phyloP scores from a whole-genome alignment of 2,888 invertebrate genomes.

The Cordylochernes scorpioides region DNA sequence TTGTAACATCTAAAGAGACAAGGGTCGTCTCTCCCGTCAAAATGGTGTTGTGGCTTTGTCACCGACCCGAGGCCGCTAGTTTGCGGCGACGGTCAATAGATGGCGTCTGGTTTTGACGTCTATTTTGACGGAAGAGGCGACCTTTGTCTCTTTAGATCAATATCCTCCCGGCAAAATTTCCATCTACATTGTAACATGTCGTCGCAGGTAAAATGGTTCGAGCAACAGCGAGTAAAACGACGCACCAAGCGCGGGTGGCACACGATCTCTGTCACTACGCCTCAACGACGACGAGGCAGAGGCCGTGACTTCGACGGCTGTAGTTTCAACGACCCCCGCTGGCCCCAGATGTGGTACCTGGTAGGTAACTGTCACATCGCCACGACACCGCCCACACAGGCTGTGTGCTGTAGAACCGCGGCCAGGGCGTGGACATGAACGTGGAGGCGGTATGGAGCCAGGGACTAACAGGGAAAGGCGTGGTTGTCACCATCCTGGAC shows the following conservation, averaged over 20 bases:
- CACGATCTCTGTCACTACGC: conserved; percentile 2
- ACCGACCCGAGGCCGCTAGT: no score
- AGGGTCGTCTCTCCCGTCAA: no score
- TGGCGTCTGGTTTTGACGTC: no score
- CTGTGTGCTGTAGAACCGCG: conserved; percentile 28
- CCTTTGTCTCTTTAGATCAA: no score
- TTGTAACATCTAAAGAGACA: no score
- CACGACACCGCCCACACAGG: not conserved
- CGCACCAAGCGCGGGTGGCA: conserved; percentile 49
- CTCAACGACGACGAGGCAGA: no score
- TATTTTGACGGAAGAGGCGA: no score
- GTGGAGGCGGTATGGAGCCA: conserved; percentile 82
- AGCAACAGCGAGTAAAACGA: conserved; percentile 28
- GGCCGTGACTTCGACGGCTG: no score
- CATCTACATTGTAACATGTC: no score
- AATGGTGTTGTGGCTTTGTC: no score
- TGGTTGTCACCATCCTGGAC: conserved; percentile 86
- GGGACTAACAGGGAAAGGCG: conserved; percentile 73
- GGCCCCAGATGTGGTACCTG: conserved; percentile 91
- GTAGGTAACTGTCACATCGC: conserved; percentile 33
- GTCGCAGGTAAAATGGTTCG: conserved; percentile 11
- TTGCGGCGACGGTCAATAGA: no score
- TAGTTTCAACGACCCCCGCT: conserved; percentile 52
- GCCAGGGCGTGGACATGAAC: conserved; percentile 81
- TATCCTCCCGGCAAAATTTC: no score